These are phyloP conservation scores for Sinosuthora webbiana DNA, from an alignment of 2,113 vertebrate species.

Conservation along the genomic window DNA sequence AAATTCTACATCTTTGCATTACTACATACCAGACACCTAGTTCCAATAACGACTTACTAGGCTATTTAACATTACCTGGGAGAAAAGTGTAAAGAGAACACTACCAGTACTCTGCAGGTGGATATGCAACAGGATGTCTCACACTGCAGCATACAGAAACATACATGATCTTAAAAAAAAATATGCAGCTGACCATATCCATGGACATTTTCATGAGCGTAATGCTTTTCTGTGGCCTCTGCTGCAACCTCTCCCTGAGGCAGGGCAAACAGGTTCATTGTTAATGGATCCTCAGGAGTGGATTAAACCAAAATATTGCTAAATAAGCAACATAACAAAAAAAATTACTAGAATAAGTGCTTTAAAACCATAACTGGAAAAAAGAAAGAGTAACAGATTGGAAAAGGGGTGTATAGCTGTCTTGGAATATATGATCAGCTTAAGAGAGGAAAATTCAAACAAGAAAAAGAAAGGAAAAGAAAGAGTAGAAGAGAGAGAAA, in stretches of 20 bases:
- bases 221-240: neutral
- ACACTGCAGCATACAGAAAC: neutral
- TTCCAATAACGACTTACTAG: neutral
- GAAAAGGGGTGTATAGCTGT: neutral
- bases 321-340: neutral
- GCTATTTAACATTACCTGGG: neutral
- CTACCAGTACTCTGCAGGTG: neutral
- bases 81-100: neutral
- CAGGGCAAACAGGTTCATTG: neutral
- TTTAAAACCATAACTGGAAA: neutral
- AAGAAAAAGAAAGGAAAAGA: neutral
- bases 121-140: neutral
- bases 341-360: too few relatives aligned
- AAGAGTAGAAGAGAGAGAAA: neutral
- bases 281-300: neutral
- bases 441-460: neutral
- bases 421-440: neutral
- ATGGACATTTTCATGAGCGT: neutral
- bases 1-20: neutral
- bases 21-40: neutral
- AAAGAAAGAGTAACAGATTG: accelerated
- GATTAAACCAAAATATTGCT: neutral
- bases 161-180: accelerated
- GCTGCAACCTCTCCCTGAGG: neutral
- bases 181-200: neutral